Evolutionary conservation across 2,797 vertebrate genomes (phyloP).

Genomic region (Paratrypauchen microcephalus): DNA sequence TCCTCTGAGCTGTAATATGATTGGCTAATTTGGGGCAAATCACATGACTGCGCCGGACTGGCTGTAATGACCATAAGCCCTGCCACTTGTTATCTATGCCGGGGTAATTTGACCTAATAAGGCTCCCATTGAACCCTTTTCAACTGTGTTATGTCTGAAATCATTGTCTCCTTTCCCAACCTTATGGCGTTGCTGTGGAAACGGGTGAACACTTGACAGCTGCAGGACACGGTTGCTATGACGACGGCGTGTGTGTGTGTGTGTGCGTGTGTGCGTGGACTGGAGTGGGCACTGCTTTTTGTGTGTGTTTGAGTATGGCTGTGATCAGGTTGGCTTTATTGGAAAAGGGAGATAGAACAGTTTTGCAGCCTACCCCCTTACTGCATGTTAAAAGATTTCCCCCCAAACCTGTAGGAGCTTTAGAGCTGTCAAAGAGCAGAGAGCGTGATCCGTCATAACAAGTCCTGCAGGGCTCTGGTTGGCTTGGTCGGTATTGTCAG

Average conservation of each 20-base stretch:
- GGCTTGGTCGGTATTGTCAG: conserved; percentile 41
- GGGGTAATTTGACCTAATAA: conserved; percentile 68
- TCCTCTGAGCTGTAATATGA: conserved; percentile 36
- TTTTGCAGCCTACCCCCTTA: conserved; percentile 10
- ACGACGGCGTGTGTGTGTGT: conserved; percentile 52
- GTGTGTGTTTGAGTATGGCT: conserved; percentile 24
- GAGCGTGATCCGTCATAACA: conserved; percentile 56
- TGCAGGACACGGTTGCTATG: conserved; percentile 73
- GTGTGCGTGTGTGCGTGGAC: conserved; percentile 5
- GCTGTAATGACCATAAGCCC: conserved; percentile 25
- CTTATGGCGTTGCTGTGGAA: conserved; percentile 79
- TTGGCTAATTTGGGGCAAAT: conserved; percentile 55
- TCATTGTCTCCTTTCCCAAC: conserved; percentile 68
- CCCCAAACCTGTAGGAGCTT: conserved; percentile 49
- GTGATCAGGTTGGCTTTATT: conserved; percentile 56
- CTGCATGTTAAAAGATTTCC: conserved; percentile 47
- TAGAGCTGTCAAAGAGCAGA: conserved; percentile 61
- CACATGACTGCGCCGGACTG: conserved; percentile 23
- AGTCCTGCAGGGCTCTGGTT: conserved; percentile 46
- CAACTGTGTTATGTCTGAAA: conserved; percentile 70
- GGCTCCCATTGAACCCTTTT: conserved; percentile 55
- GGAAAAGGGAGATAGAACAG: conserved; percentile 46
- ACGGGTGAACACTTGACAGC: conserved; percentile 78
- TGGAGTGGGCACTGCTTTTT: conserved; percentile 13
- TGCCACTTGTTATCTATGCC: conserved; percentile 35